Conservation (phyloP, 2,797 vertebrate species). For the Chromis chromis region DNA sequence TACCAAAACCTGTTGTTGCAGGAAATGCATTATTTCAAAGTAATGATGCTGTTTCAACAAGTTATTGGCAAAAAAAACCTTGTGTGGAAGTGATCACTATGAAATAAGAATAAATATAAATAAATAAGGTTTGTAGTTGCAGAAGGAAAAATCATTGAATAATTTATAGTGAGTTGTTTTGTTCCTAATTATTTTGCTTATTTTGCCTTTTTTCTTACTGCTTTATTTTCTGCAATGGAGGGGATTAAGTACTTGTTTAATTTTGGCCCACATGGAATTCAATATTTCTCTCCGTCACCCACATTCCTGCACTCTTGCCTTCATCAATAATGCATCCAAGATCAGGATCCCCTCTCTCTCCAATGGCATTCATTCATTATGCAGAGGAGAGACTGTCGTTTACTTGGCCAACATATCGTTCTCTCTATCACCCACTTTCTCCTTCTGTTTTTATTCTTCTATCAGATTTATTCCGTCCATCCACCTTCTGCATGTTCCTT, state of each 20-base stretch:
- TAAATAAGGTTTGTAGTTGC: not conserved
- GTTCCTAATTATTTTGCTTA: not conserved
- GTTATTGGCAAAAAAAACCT: not conserved
- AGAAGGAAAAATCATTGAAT: not conserved
- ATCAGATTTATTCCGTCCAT: conserved; percentile 24
- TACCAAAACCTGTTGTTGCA: not conserved
- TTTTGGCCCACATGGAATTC: conserved; percentile 11
- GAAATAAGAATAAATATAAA: not conserved
- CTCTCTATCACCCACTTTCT: conserved; percentile 47
- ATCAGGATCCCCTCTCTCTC: conserved; percentile 52
- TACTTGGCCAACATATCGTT: conserved; percentile 24
- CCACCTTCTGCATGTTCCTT: conserved; percentile 20
- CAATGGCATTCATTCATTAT: conserved; percentile 44
- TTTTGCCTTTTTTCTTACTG: not conserved
- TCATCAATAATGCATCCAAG: conserved; percentile 59
- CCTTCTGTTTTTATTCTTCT: conserved; percentile 19
- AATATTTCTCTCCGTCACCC: conserved; percentile 22
- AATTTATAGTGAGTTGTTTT: not conserved
- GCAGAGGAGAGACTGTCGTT: conserved; percentile 31
- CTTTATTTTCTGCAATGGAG: not conserved
- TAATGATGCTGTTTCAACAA: not conserved
- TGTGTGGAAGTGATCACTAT: not conserved
- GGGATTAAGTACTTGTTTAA: conserved; percentile 1
- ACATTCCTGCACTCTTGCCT: conserved; percentile 32
- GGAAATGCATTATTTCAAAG: not conserved